These are phyloP conservation scores for Archegozetes longisetosus DNA, from an alignment of 1,140 invertebrate genomes.

Conservation along the genomic window DNA sequence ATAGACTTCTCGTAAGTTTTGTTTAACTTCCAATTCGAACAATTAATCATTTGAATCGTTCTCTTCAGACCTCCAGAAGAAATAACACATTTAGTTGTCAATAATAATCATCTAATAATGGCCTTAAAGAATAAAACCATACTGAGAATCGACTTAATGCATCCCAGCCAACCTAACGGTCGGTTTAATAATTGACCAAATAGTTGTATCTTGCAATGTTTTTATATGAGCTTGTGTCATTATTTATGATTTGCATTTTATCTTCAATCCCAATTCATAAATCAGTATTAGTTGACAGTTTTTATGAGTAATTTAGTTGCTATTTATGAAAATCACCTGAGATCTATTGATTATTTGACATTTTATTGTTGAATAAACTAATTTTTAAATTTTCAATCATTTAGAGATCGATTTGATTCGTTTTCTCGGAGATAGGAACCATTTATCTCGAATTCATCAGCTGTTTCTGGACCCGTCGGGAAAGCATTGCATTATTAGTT, in stretches of 20 bases:
- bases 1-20: slow-evolving; percentile 31
- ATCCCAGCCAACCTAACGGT: slow-evolving; percentile 62
- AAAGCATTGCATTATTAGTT: slow-evolving; percentile 59
- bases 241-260: not conserved
- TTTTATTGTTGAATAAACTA: no score
- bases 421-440: slow-evolving; percentile 26
- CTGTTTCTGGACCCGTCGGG: slow-evolving; percentile 75
- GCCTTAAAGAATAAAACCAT: slow-evolving; percentile 65
- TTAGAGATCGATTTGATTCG: slow-evolving; percentile 27
- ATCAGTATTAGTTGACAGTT: no score
- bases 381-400: not conserved
- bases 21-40: no score
- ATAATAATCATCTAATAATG: slow-evolving; percentile 63
- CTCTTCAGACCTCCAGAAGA: slow-evolving; percentile 55
- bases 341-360: no score
- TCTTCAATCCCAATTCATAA: no score
- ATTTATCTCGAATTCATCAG: slow-evolving; percentile 40
- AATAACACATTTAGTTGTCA: slow-evolving; percentile 59
- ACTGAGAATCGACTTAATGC: slow-evolving; percentile 60
- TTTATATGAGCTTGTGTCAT: slow-evolving; percentile 3
- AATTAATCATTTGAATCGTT: slow-evolving; percentile 49
- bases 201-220: not conserved
- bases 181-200: slow-evolving; percentile 3
- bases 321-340: no score
- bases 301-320: slow-evolving; percentile 6